phyloP scores from a whole-genome alignment of 2,888 invertebrate genomes.

The Euphydryas editha region DNA sequence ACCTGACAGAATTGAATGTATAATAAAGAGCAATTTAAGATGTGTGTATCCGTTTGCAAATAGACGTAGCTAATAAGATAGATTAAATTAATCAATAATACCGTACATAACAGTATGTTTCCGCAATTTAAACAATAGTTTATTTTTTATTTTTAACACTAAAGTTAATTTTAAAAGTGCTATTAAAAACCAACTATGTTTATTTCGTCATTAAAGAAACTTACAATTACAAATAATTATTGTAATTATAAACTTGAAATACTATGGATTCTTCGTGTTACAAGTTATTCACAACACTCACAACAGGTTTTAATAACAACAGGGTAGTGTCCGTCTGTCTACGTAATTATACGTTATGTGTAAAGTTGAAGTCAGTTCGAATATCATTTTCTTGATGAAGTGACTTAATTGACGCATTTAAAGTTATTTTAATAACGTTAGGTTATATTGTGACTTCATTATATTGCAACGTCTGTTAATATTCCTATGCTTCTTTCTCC shows the following conservation, averaged over 20 bases:
- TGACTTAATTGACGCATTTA: no score
- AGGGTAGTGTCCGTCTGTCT: background rate
- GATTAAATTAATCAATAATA: background rate
- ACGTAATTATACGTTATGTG: background rate
- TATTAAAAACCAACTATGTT: conserved; percentile 11
- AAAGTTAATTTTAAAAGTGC: background rate
- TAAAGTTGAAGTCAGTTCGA: no score
- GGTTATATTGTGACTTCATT: no score
- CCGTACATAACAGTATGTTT: background rate
- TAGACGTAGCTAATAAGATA: background rate
- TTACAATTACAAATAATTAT: conserved; percentile 34
- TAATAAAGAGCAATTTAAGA: no score
- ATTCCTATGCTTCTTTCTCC: no score
- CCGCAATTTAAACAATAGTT: background rate
- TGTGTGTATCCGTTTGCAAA: background rate
- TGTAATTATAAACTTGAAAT: conserved; percentile 31
- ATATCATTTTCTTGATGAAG: no score
- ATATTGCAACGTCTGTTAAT: no score
- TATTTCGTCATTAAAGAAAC: conserved; percentile 27
- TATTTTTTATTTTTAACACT: background rate
- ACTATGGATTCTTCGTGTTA: conserved; percentile 25
- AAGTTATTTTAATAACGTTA: no score
- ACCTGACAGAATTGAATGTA: no score
- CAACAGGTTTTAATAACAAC: conserved; percentile 2
- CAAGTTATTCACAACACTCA: conserved; percentile 25